Evolutionary conservation across 2,113 vertebrate genomes (phyloP), one percentile per base, ranked within the genome.

Genomic region (Podiceps cristatus): DNA sequence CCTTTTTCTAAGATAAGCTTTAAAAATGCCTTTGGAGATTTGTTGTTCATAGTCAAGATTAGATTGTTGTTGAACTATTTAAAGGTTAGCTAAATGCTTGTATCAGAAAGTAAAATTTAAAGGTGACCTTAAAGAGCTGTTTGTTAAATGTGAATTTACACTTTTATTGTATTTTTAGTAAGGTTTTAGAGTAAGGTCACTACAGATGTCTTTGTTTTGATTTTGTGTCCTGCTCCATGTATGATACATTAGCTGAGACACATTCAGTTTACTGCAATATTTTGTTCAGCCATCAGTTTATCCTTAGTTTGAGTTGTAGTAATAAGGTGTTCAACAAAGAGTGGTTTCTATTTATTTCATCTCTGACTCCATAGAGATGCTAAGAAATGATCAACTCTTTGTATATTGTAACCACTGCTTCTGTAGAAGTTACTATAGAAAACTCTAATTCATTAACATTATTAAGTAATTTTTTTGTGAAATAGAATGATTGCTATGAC

Each of bases 1-100:
- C 18, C 29, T 56, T 88, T 90, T 56, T 79, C 31, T 63, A 40
- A 73, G 78, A 58, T 68, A 64, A 93, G 62, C n/a, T 94, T 87
- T 89, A 73, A 73, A 44, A 83, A 88, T 33, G 9, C 40, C 47
- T 52, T 79, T 25, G 33, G 80, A 94, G 13, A 69, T 56, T 66
- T 87, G 35, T 53, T 58, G 23, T 77, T 85, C 37, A 42, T 55
- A 80, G 81, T 66, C 17, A 50, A 82, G 73, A 66, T 91, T 59
- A 92, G 49, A 78, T 47, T 73, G 15, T 31, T 95, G 31, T 37
- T 76, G 60, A 78, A 72, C 72, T 83, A 25, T 64, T 87, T 92
- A 83, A 76, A 90, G 59, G 45, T 78, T 86, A 82, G 45, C 73
- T 83, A 69, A 75, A 80, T 16, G 16, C 10, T 73, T 88, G 23